phyloP scores from a whole-genome alignment of 2,888 invertebrate genomes.

The Acrobasis consociella region DNA sequence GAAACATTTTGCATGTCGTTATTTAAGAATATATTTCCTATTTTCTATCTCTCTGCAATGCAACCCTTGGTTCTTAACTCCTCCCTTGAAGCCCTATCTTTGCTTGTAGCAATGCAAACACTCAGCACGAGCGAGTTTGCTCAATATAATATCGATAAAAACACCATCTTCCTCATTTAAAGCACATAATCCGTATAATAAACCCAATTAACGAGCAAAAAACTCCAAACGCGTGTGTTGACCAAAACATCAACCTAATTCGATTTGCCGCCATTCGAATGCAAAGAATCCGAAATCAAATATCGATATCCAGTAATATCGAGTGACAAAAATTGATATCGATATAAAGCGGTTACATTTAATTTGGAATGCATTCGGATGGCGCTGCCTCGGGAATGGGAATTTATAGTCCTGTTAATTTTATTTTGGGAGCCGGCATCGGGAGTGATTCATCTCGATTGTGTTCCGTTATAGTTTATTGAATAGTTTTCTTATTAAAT shows the following conservation, averaged over 20 bases:
- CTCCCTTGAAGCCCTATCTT: not conserved
- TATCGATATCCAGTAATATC: not conserved
- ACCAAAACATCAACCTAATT: constrained; percentile 2
- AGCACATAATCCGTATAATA: not conserved
- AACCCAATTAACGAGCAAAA: not conserved
- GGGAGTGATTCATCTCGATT: not conserved
- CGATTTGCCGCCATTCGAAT: not conserved
- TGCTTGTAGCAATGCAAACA: constrained; percentile 10
- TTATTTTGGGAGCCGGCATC: constrained; percentile 6
- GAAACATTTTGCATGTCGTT: not conserved
- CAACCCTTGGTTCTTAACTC: not conserved
- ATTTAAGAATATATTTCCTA: not conserved
- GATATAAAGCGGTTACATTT: constrained; percentile 21
- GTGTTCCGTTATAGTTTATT: not conserved
- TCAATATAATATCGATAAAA: constrained; percentile 7
- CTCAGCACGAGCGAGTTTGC: constrained; percentile 7
- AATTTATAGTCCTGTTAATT: constrained; percentile 16
- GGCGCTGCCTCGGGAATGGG: not conserved
- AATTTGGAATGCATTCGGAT: constrained; percentile 16
- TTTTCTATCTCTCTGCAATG: not conserved
- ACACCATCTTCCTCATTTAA: constrained; percentile 2
- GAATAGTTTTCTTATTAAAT: not conserved
- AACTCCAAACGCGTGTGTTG: not conserved
- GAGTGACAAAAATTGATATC: constrained; percentile 1
- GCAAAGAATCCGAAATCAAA: constrained; percentile 6